These are phyloP conservation scores for Seriola dumerili DNA, from an alignment of 2,113 vertebrate genomes.

Conservation along the genomic window DNA sequence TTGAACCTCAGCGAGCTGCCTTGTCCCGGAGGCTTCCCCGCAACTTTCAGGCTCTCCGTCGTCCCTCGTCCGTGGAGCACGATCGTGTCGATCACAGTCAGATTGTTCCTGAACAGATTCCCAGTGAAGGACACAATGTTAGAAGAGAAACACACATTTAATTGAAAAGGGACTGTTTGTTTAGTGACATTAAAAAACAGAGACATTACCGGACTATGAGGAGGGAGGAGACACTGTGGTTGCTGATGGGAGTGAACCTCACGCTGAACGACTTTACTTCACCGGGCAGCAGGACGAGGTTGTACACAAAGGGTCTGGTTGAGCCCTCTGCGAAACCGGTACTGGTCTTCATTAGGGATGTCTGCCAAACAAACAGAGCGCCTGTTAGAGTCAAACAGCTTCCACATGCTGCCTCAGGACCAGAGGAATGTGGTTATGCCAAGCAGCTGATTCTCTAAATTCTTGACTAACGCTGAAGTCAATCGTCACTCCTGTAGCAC, in stretches of 20 bases:
- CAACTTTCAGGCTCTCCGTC: conserved; percentile 92
- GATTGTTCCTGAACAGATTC: conserved; percentile 90
- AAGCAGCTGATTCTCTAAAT: conserved; percentile 20
- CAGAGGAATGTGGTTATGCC: not conserved
- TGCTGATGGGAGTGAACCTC: conserved; percentile 92
- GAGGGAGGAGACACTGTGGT: conserved; percentile 93
- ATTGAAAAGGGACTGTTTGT: not conserved
- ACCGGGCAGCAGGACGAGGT: conserved; percentile 92
- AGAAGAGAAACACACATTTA: not conserved
- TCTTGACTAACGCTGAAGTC: not conserved
- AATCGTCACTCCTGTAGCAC: conserved; percentile 51
- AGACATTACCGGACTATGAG: conserved; percentile 91
- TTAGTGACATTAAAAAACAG: not conserved
- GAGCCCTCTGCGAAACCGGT: conserved; percentile 88
- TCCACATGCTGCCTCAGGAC: conserved; percentile 37
- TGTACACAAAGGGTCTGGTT: conserved; percentile 89
- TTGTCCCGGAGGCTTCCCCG: conserved; percentile 91
- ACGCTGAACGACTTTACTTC: conserved; percentile 92
- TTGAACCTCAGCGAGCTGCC: conserved; percentile 96
- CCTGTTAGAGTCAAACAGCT: conserved; percentile 50
- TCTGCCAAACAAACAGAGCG: conserved; percentile 81
- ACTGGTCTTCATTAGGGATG: conserved; percentile 86
- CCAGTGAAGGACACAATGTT: not conserved
- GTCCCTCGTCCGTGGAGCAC: conserved; percentile 94
- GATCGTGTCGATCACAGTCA: conserved; percentile 94